Evolutionary conservation across 2,888 invertebrate genomes (phyloP), one percentile per base, ranked within the genome.

Genomic region (Diplazon laetatorius): DNA sequence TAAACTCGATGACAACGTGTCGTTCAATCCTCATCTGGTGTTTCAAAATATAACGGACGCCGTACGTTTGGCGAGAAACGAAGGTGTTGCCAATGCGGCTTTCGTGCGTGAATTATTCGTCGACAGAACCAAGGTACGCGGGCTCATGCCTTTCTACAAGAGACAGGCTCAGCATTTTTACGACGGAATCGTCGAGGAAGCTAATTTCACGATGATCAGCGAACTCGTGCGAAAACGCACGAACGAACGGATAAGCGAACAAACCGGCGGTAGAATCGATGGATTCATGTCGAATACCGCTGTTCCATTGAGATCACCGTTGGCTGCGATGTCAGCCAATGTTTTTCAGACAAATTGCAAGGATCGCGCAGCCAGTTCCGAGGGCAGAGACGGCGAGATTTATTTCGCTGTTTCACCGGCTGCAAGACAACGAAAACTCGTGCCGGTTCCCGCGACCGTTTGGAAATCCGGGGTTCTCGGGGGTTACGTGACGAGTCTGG

Each of bases 121-220:
- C 83, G 97, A 97, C 85, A 94, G 95, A 85, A 93, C 93, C 25
- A 97, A 95, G 87, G 87, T 90, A 0, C 96, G 96, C 0, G 95
- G 95, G 90, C 93, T 97, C 42, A 91, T 97, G 80, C 95, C 95
- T 9, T 97, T 97, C 91, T 97, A 97, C 89, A 97, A 97, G 87
- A 96, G 97, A 87, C 93, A 97, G 86, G 96, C 95, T 0, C 95
- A 95, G 83, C 96, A 97, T 83, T 96, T 97, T 83, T 97, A 97
- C 87, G 95, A 96, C 80, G 97, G 97, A 0, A 95, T 96, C 74
- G 96, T 97, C 0, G 96, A 97, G 87, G 97, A 97, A 90, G 94
- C 96, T 0, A 95, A 96, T 83, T 97, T 96, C 87, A 95, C 95
- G 82, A 93, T 95, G 22, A 95, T 97, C 30, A 95, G 96, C 72